These are phyloP conservation scores for Gymnothorax javanicus DNA, from an alignment of 2,797 vertebrate genomes.

Conservation along the genomic window DNA sequence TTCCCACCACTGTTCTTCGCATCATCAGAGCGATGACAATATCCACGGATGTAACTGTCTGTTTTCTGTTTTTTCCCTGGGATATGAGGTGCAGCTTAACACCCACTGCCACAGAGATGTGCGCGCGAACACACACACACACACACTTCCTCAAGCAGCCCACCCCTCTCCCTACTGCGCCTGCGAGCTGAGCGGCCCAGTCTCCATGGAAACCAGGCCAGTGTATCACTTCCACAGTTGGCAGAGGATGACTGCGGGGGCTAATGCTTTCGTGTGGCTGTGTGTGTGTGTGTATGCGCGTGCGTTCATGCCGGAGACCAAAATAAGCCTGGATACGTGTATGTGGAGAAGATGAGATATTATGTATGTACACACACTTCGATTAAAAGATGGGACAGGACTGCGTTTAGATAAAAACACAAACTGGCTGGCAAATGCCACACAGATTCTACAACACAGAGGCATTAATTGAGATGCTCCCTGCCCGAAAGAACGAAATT, in stretches of 20 bases:
- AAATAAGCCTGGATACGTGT: not conserved
- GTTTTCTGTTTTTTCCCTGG: not conserved
- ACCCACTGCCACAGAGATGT: not conserved
- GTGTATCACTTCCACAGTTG: slow-evolving; percentile 70
- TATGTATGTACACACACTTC: not conserved
- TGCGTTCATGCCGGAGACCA: slow-evolving; percentile 12
- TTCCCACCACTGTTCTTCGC: slow-evolving; percentile 27
- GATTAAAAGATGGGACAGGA: not conserved
- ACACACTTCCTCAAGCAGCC: slow-evolving; percentile 1
- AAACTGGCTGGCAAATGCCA: not conserved
- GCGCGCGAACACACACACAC: slow-evolving; percentile 51
- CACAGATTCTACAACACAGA: not conserved
- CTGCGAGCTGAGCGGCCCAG: slow-evolving; percentile 63
- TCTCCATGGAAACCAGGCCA: slow-evolving; percentile 76
- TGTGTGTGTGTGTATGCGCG: slow-evolving; percentile 25
- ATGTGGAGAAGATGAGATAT: slow-evolving; percentile 13
- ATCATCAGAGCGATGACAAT: slow-evolving; percentile 26
- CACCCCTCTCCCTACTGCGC: slow-evolving; percentile 67
- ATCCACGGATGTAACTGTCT: not conserved
- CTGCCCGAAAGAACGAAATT: not conserved
- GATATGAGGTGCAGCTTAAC: slow-evolving; percentile 1
- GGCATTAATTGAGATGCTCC: not conserved
- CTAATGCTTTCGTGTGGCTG: not conserved
- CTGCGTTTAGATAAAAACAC: not conserved
- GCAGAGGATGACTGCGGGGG: slow-evolving; percentile 58